Conservation (phyloP, 2,888 invertebrate genomes). For the Lacanobia oleracea region DNA sequence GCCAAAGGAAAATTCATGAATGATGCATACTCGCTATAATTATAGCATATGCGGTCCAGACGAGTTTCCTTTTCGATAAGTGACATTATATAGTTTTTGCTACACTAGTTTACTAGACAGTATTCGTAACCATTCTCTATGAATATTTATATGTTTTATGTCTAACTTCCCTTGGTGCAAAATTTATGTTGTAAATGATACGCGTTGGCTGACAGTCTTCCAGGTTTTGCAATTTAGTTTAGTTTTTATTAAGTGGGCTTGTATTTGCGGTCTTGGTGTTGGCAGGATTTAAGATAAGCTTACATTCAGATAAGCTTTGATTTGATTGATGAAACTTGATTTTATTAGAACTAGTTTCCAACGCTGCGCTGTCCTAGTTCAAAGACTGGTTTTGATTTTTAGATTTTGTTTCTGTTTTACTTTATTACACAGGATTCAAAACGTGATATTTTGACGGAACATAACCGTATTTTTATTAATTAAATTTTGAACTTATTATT, state of each 20-base stretch:
- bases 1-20: slow-evolving; percentile 58
- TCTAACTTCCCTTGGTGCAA: slow-evolving; percentile 44
- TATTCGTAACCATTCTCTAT: slow-evolving; percentile 52
- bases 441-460: not conserved
- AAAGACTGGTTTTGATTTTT: slow-evolving; percentile 22
- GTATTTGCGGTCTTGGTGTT: slow-evolving; percentile 24
- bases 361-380: slow-evolving; percentile 28
- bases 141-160: slow-evolving; percentile 58
- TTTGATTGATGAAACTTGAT: slow-evolving; percentile 51
- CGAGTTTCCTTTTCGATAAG: slow-evolving; percentile 57
- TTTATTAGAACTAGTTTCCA: slow-evolving; percentile 15
- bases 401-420: not conserved
- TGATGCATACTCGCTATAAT: slow-evolving; percentile 56
- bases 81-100: slow-evolving; percentile 57
- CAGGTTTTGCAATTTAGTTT: slow-evolving; percentile 25
- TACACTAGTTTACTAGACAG: slow-evolving; percentile 40
- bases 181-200: slow-evolving; percentile 46
- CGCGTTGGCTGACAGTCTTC: slow-evolving; percentile 3
- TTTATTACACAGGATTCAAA: not conserved
- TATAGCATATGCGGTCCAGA: slow-evolving; percentile 41
- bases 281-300: slow-evolving; percentile 47
- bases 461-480: not conserved
- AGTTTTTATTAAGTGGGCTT: slow-evolving; percentile 15
- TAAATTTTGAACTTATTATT: not conserved
- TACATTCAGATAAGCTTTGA: slow-evolving; percentile 30